Percentiles rank a stretch among this genome's conserved stretches.
These are phyloP conservation scores for Gopherus evgoodei DNA, from an alignment of 2,113 vertebrate species.

Conservation along the genomic window DNA sequence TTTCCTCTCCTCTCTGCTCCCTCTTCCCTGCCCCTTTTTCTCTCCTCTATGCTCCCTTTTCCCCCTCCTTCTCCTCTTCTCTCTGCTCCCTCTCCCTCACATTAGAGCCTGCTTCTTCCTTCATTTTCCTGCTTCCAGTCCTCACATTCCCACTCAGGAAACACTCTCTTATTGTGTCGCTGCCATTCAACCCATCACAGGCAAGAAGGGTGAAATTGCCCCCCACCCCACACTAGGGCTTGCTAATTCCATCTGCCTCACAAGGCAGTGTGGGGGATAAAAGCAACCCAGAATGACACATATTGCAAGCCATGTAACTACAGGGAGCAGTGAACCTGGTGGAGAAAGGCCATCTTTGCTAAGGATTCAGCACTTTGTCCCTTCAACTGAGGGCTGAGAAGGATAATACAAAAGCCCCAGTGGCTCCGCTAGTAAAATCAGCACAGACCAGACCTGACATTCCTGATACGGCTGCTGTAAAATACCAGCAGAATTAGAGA, in stretches of 20 bases:
- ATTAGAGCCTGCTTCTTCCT: neutral
- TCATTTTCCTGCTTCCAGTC: neutral
- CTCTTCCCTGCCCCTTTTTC: neutral
- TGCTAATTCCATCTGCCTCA: neutral
- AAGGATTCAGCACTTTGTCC: neutral
- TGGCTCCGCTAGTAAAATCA: neutral
- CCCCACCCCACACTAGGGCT: neutral
- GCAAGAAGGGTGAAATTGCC: neutral
- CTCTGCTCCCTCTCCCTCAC: neutral
- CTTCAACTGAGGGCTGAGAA: neutral
- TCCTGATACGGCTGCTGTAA: neutral
- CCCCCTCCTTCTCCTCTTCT: neutral
- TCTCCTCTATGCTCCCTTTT: neutral
- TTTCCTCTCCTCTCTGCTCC: neutral
- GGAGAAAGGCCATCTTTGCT: neutral
- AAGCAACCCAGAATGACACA: neutral
- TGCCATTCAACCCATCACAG: neutral
- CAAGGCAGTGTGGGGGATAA: neutral
- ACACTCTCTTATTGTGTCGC: neutral
- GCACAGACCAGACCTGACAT: neutral
- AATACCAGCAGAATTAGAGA: neutral
- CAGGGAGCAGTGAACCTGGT: neutral
- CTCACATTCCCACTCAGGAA: neutral
- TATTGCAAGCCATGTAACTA: neutral
- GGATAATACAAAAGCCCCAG: neutral